These are phyloP conservation scores for Emys orbicularis DNA, from an alignment of 2,797 vertebrate species.

Conservation along the genomic window DNA sequence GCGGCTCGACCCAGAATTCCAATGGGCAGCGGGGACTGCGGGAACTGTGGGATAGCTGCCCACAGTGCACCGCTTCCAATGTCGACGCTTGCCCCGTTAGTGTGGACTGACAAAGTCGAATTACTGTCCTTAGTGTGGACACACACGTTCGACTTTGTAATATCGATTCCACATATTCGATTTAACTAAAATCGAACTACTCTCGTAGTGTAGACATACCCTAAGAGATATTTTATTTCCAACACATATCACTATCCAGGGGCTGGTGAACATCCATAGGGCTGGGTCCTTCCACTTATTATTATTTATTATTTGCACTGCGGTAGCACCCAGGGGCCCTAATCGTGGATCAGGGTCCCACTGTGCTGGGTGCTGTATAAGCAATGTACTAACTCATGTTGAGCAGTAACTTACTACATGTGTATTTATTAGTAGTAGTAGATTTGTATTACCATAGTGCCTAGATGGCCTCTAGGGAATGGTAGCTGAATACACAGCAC, in stretches of 20 bases:
- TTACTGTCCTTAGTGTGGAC: too few relatives aligned
- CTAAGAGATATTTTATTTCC: conserved; percentile 25
- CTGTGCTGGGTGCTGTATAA: not conserved
- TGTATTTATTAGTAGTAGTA: not conserved
- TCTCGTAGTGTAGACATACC: too few relatives aligned
- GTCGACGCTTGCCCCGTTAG: too few relatives aligned
- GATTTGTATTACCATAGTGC: not conserved
- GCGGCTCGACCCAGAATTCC: too few relatives aligned
- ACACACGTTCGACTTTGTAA: too few relatives aligned
- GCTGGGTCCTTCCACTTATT: conserved; percentile 5
- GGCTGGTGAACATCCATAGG: conserved; percentile 1
- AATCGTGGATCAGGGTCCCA: not conserved
- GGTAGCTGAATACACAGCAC: not conserved
- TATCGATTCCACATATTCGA: too few relatives aligned
- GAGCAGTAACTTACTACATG: not conserved
- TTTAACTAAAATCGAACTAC: too few relatives aligned
- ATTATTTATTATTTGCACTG: not conserved
- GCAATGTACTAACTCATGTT: not conserved
- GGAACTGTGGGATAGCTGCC: too few relatives aligned
- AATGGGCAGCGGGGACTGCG: too few relatives aligned
- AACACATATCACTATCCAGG: not conserved
- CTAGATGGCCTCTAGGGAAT: not conserved
- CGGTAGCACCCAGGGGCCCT: not conserved
- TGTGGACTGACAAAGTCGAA: too few relatives aligned
- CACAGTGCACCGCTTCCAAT: too few relatives aligned